Evolutionary conservation across 1,140 invertebrate species (phyloP).

Genomic region (Conus betulinus): DNA sequence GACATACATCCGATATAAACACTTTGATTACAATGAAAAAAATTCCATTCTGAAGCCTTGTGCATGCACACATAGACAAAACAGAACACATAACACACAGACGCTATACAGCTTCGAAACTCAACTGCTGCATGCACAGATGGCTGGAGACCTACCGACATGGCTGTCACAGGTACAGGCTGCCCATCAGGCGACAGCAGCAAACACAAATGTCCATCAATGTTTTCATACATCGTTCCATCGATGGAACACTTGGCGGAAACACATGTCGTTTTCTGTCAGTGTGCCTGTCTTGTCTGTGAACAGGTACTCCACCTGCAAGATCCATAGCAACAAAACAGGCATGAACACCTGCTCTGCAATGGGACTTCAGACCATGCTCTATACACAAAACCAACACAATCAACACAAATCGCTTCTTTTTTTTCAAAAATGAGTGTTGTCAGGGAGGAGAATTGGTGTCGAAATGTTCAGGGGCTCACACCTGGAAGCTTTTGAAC

Average conservation of each 20-base stretch:
- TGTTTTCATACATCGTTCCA: conserved; percentile 71
- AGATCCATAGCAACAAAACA: conserved; percentile 5
- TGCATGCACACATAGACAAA: conserved; percentile 7
- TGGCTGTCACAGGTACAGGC: conserved; percentile 26
- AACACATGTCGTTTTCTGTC: conserved; percentile 85
- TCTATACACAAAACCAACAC: too few species aligned
- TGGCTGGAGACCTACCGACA: neutral
- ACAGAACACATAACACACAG: neutral
- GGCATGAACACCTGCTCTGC: too few species aligned
- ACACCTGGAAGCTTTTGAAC: too few species aligned
- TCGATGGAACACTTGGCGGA: conserved; percentile 80
- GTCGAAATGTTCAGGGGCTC: too few species aligned
- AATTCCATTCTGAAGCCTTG: neutral
- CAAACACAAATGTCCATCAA: conserved; percentile 60
- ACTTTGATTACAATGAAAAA: neutral
- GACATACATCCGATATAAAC: too few species aligned
- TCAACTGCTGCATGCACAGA: neutral
- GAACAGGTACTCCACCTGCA: conserved; percentile 80
- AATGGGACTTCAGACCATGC: too few species aligned
- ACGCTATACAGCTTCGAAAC: too few species aligned
- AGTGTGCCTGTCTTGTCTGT: conserved; percentile 86
- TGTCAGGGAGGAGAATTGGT: too few species aligned
- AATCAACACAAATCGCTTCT: too few species aligned
- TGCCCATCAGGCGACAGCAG: conserved; percentile 16
- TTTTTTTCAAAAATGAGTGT: too few species aligned